These are phyloP conservation scores for Lasaia peninsularis DNA, from an alignment of 1,140 invertebrate species.

Conservation along the genomic window DNA sequence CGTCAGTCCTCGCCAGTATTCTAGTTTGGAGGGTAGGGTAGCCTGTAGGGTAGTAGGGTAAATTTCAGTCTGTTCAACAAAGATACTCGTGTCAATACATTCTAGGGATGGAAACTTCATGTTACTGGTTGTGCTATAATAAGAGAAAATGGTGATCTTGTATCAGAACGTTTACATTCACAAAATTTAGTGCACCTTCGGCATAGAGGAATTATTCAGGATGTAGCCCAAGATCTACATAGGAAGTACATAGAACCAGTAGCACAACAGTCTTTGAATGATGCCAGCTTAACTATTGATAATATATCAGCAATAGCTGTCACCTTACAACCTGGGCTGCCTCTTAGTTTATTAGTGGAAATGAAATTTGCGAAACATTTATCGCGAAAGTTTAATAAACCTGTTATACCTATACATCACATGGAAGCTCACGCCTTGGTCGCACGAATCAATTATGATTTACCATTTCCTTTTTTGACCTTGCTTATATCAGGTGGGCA, in stretches of 20 bases:
- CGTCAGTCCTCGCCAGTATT: no score
- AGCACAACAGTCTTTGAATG: conserved; percentile 83
- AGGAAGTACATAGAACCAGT: conserved; percentile 85
- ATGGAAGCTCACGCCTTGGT: conserved; percentile 98
- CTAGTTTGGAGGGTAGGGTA: no score
- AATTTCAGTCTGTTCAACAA: not conserved
- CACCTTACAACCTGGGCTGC: conserved; percentile 92
- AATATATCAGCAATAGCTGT: conserved; percentile 93
- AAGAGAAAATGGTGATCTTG: conserved; percentile 82
- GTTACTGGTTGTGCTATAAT: conserved; percentile 95
- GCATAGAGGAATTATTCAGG: conserved; percentile 94
- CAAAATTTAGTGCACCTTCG: conserved; percentile 88
- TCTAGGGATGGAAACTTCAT: conserved; percentile 96
- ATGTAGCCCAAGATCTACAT: conserved; percentile 91
- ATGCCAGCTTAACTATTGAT: conserved; percentile 81
- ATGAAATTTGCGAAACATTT: conserved; percentile 92
- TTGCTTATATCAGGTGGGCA: conserved; percentile 96
- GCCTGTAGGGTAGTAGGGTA: no score
- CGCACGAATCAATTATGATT: conserved; percentile 81
- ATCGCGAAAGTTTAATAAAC: conserved; percentile 84
- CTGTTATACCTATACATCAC: conserved; percentile 97
- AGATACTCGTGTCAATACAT: not conserved
- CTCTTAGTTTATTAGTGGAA: conserved; percentile 89
- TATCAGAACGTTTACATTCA: conserved; percentile 87
- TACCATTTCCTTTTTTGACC: conserved; percentile 94